phyloP scores from a whole-genome alignment of 2,113 vertebrate species.

The Diphyllodes magnificus region DNA sequence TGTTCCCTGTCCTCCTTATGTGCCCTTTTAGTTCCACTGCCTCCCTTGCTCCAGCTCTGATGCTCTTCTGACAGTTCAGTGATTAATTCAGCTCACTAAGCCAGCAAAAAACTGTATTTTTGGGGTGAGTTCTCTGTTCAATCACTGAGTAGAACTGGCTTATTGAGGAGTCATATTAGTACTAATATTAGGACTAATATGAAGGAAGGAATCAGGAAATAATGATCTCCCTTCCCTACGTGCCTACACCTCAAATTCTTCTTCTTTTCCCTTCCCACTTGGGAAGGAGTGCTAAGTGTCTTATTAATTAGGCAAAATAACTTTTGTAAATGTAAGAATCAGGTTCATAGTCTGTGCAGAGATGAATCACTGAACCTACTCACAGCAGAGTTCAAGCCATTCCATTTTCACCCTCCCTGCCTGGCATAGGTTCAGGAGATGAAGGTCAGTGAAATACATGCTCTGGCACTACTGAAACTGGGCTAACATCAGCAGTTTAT shows the following conservation, averaged over 20 bases:
- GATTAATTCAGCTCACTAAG: background rate
- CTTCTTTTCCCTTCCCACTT: background rate
- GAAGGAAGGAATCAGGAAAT: background rate
- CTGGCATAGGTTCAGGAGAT: constrained; percentile 21
- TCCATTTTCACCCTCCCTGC: background rate
- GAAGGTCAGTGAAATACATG: constrained; percentile 7
- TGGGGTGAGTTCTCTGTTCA: background rate
- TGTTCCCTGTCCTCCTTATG: background rate
- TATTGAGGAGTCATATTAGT: background rate
- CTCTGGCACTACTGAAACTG: background rate
- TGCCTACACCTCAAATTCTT: background rate
- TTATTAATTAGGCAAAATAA: background rate
- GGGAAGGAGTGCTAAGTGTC: background rate
- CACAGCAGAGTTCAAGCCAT: background rate
- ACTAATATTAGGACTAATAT: background rate
- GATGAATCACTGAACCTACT: background rate
- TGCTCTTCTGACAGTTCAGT: background rate
- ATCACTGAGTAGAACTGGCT: background rate
- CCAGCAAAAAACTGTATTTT: background rate
- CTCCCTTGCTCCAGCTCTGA: background rate
- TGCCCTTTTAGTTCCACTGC: background rate
- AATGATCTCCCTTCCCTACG: background rate
- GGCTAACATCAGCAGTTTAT: background rate
- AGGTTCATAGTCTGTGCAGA: background rate
- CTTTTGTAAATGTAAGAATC: background rate